phyloP scores from a whole-genome alignment of 2,113 vertebrate species.

The Urocitellus parryii region DNA sequence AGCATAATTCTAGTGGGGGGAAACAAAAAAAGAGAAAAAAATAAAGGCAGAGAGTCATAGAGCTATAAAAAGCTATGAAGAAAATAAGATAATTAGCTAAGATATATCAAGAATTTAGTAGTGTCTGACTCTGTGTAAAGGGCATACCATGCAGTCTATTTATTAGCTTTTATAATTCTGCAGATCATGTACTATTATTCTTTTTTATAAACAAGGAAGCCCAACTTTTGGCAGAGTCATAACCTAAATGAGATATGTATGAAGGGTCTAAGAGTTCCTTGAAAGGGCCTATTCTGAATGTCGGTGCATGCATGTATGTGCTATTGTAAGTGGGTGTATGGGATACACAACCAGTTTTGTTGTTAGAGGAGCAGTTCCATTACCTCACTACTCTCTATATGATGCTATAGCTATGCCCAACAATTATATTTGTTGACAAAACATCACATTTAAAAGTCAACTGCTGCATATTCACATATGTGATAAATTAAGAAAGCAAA shows the following conservation, averaged over 20 bases:
- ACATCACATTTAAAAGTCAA: slow-evolving; percentile 52
- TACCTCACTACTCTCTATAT: neutral
- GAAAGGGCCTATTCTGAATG: neutral
- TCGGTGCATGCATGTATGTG: neutral
- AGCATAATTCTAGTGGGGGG: neutral
- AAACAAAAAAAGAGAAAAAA: neutral
- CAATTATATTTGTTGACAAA: slow-evolving; percentile 58
- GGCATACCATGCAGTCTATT: neutral
- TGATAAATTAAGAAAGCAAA: slow-evolving; percentile 41
- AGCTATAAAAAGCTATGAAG: neutral
- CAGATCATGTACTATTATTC: neutral
- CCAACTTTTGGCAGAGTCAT: neutral
- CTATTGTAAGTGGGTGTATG: accelerated
- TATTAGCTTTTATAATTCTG: neutral
- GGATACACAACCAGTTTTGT: neutral
- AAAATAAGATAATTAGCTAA: neutral
- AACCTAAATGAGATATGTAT: neutral
- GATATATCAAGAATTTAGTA: neutral
- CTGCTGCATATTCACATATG: neutral
- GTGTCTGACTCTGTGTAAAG: neutral
- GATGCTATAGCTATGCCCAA: neutral
- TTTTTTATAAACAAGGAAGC: neutral
- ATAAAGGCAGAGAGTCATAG: neutral
- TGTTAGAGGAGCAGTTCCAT: neutral
- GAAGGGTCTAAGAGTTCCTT: neutral